Evolutionary conservation across 2,113 vertebrate species (phyloP).

Genomic region (Thermophis baileyi): DNA sequence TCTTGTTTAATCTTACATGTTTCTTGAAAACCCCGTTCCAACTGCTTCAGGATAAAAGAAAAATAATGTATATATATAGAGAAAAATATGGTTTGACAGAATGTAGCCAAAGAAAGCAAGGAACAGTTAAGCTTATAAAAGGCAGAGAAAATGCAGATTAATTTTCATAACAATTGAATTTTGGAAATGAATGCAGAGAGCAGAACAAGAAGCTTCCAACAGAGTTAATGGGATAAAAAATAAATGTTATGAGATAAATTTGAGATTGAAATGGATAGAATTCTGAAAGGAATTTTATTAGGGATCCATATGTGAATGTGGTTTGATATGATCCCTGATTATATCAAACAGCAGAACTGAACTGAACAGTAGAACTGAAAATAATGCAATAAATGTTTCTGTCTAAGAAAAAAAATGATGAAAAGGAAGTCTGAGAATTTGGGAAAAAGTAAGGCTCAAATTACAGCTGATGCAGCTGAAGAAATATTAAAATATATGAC

Average conservation of each 20-base stretch:
- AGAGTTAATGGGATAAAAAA: background rate
- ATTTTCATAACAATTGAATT: background rate
- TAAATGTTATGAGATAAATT: background rate
- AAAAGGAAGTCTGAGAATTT: background rate
- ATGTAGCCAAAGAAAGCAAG: background rate
- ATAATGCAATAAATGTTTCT: background rate
- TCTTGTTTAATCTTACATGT: background rate
- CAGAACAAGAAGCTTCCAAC: background rate
- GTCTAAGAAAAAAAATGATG: background rate
- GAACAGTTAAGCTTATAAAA: background rate
- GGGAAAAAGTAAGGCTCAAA: background rate
- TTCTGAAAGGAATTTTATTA: background rate
- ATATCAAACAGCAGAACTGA: background rate
- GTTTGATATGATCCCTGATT: background rate
- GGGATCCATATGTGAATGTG: background rate
- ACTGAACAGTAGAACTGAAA: background rate
- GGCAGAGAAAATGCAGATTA: background rate
- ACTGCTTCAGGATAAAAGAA: background rate
- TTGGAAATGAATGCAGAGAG: background rate
- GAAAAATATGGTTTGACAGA: background rate
- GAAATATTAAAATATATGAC: background rate
- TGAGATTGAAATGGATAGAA: background rate
- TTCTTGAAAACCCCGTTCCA: background rate
- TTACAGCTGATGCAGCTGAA: background rate
- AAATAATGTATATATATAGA: background rate